These are phyloP conservation scores for Agrypnus murinus DNA, from an alignment of 2,888 invertebrate species.

Conservation along the genomic window DNA sequence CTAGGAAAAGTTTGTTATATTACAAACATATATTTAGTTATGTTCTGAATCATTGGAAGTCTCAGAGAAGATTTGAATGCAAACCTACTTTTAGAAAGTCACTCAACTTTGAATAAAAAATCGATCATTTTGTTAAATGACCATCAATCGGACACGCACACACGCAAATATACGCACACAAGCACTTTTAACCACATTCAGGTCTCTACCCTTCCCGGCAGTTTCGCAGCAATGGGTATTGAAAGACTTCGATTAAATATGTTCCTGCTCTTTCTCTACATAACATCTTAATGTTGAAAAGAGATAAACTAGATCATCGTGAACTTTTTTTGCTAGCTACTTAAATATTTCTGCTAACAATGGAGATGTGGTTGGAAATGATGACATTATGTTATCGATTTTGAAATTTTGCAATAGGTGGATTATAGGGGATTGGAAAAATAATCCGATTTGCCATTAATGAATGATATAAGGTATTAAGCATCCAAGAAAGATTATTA, in stretches of 20 bases:
- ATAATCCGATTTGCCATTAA: background rate
- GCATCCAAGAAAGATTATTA: too few relatives aligned
- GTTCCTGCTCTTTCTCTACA: background rate
- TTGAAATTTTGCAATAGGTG: constrained; percentile 14
- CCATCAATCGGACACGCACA: constrained; percentile 10
- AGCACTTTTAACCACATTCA: constrained; percentile 20
- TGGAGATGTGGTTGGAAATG: constrained; percentile 20
- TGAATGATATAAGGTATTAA: too few relatives aligned
- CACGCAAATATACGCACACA: background rate
- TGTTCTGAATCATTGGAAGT: background rate
- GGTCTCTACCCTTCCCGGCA: background rate
- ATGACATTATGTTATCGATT: constrained; percentile 21
- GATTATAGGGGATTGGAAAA: background rate
- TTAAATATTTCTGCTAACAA: constrained; percentile 13
- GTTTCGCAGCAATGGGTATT: background rate
- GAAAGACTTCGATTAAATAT: constrained; percentile 4
- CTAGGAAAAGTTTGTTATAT: background rate
- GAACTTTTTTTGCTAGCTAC: background rate
- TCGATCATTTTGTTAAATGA: constrained; percentile 7
- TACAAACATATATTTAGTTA: constrained; percentile 5
- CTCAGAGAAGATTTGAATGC: constrained; percentile 7
- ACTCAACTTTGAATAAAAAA: background rate
- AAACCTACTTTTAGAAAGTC: background rate
- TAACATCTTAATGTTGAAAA: background rate
- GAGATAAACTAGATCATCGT: background rate